These are phyloP conservation scores for Phainopepla nitens DNA, from an alignment of 2,113 vertebrate species.

Conservation along the genomic window DNA sequence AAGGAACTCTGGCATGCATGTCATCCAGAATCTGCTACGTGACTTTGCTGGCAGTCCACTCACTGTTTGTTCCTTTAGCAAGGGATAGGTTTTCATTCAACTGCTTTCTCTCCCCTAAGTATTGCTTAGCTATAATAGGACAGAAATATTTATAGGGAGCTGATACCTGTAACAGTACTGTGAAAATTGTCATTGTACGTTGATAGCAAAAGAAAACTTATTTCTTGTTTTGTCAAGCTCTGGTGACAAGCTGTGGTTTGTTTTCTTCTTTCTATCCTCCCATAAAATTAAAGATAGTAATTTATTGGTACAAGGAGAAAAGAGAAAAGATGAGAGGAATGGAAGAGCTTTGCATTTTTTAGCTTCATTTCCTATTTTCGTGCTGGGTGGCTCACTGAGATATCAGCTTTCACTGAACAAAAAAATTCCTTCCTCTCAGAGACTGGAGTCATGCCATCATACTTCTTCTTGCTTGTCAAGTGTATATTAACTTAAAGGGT, in stretches of 20 bases:
- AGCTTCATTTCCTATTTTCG: constrained; percentile 15
- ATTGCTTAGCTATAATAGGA: not conserved
- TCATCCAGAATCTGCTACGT: not conserved
- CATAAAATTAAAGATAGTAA: not conserved
- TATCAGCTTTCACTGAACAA: constrained; percentile 23
- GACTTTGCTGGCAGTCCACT: not conserved
- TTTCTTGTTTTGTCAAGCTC: not conserved
- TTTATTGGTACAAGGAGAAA: not conserved
- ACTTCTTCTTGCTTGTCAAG: constrained; percentile 33
- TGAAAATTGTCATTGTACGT: not conserved
- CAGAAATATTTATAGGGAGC: not conserved
- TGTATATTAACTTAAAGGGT: constrained; percentile 24
- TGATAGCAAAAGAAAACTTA: not conserved
- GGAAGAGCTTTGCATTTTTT: not conserved
- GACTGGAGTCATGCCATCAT: not conserved
- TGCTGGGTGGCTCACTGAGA: not conserved
- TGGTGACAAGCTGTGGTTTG: not conserved
- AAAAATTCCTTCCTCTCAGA: constrained; percentile 8
- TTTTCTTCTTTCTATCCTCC: not conserved
- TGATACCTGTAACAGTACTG: not conserved
- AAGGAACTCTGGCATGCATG: not conserved
- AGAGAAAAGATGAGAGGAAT: not conserved
- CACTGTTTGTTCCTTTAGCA: not conserved
- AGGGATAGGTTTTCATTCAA: not conserved
- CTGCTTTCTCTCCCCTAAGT: not conserved